These are phyloP conservation scores for Agriopis aurantiaria DNA, from an alignment of 2,888 invertebrate genomes.

Conservation along the genomic window DNA sequence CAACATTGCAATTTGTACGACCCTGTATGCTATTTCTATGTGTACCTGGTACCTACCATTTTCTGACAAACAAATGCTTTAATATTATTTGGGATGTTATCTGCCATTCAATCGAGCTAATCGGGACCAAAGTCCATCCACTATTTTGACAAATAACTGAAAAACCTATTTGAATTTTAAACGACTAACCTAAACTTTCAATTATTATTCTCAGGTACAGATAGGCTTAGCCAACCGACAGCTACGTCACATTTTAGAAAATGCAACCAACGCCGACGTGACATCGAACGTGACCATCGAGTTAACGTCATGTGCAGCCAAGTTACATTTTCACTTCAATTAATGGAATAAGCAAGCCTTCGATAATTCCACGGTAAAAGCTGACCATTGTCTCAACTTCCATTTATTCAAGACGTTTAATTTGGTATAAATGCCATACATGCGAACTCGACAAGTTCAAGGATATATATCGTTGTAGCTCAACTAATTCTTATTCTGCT, in stretches of 20 bases:
- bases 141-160: too few relatives aligned
- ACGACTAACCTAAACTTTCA: not conserved
- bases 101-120: too few relatives aligned
- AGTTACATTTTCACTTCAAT: slow-evolving; percentile 44
- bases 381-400: slow-evolving; percentile 24
- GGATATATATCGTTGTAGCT: slow-evolving; percentile 50
- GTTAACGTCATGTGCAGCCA: slow-evolving; percentile 45
- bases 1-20: too few relatives aligned
- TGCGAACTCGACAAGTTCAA: slow-evolving; percentile 69
- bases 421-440: slow-evolving; percentile 35
- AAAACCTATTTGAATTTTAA: too few relatives aligned
- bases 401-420: slow-evolving; percentile 25
- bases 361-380: slow-evolving; percentile 19
- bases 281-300: slow-evolving; percentile 54
- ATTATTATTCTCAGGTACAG: not conserved
- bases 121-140: too few relatives aligned
- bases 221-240: not conserved
- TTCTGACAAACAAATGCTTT: too few relatives aligned
- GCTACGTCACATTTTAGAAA: slow-evolving; percentile 47
- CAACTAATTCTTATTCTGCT: slow-evolving; percentile 50
- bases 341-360: slow-evolving; percentile 41
- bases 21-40: too few relatives aligned
- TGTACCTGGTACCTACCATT: too few relatives aligned
- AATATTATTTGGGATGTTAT: too few relatives aligned
- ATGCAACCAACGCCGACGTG: slow-evolving; percentile 46